A percentile compares a stretch with the other conserved stretches of the same genome.
These are phyloP conservation scores for Capitulum mitella DNA, from an alignment of 2,888 invertebrate species.

Conservation along the genomic window DNA sequence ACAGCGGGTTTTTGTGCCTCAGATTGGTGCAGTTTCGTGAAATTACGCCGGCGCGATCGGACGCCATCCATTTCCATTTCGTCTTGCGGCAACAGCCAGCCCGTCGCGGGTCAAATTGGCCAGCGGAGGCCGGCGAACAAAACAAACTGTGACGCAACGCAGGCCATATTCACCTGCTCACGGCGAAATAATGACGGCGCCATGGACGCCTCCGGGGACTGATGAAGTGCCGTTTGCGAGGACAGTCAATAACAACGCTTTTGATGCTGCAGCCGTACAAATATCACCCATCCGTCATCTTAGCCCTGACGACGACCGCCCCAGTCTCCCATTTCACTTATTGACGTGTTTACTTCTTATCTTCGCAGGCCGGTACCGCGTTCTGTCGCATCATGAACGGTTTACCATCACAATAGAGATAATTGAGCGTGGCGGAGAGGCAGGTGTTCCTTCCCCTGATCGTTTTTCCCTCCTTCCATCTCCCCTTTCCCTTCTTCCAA, in stretches of 20 bases:
- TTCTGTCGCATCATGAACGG: conserved; percentile 1
- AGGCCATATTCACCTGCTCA: background rate
- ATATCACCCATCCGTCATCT: background rate
- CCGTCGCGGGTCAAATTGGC: background rate
- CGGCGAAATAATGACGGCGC: background rate
- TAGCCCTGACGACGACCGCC: background rate
- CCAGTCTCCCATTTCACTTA: conserved; percentile 5
- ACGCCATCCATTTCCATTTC: background rate
- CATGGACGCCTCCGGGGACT: background rate
- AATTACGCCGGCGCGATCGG: background rate
- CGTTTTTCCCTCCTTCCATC: background rate
- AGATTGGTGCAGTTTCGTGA: background rate
- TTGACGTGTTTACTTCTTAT: conserved; percentile 19
- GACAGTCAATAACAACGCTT: background rate
- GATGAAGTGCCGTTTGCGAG: background rate
- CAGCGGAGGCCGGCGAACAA: background rate
- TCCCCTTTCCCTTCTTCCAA: background rate
- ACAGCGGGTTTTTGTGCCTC: background rate
- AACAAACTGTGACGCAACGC: background rate
- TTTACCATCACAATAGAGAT: conserved; percentile 24
- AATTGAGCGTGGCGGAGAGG: background rate
- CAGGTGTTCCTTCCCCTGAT: conserved; percentile 1
- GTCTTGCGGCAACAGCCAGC: too few species aligned
- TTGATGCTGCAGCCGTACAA: background rate
- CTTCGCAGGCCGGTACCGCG: background rate